Base-by-base conservation (phyloP, 2,888 invertebrate species). In the Pandemis corylana region DNA sequence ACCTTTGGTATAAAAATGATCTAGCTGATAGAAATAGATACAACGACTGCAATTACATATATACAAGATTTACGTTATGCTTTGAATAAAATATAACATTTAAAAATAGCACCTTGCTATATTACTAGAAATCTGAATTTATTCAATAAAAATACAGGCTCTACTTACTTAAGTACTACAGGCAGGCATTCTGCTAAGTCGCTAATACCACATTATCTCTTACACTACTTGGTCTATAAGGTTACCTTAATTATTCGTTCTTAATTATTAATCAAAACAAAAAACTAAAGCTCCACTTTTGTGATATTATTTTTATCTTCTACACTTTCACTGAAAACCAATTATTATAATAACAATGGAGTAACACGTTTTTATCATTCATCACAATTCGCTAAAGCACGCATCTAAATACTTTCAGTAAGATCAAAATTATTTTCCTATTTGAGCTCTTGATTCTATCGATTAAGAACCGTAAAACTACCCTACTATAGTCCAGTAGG, bases 101-200 rank as follows among this genome's bases (percentile, higher is more conserved):
- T 61, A 20, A 51, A 71, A 72, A 66, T 72, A 72, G 67, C 67
- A 72, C 72, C 72, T 68, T 67, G 49, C 67, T 67, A 61, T 20
- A 53, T 72, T 62, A 62, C 20, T 62, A 49, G 49, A 7, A 61
- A n/a, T 36, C 56, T 59, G 12, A 12, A 44, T 44, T 36, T n/a
- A 28, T 64, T 51, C 44, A 49, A 42, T 5, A 9, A 9, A 56
- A 36, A 51, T 41, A 41, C 42, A 49, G 6, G 36, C 41, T 51
- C 67, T 68, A 67, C 67, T 51, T 61, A 72, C 51, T 61, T 67
- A 62, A 36, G 13, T 12, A 13, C 42, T 62, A 7, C 0, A 36
- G 28, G 28, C 28, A 36, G 28, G 28, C 28, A 62, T 62, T 62
- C 36, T 41, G 20, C 20, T 56, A 56, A 20, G 9, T 62, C 62